Base-by-base conservation (phyloP, 1,140 invertebrate species). In the Phortica variegata region DNA sequence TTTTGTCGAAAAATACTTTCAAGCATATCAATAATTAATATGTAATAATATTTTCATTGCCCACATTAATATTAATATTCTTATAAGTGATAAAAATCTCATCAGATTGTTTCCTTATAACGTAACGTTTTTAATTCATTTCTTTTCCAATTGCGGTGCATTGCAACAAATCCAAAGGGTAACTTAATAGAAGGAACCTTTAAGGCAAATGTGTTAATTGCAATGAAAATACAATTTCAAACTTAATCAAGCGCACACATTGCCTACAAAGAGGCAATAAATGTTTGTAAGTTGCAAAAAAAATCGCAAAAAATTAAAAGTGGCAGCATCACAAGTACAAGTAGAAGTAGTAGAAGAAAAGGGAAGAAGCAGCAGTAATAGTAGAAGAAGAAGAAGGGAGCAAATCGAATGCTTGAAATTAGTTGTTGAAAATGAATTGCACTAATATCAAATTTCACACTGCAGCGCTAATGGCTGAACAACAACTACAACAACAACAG, bases 361-460 rank as follows among this genome's bases (percentile, higher is more conserved):
- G 26, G 26, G 26, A 29, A 29, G 26, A 6, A 7, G 26, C 26
- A 7, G 26, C 26, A 29, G 26, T 29, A 23, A 29, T 12, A 44
- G 26, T 23, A 23, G 16, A 9, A 34, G 29, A 32, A 43, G 29
- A 12, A 13, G 15, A 47, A 29, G 49, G 33, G 26, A 32, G 53
- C 53, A 23, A 45, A 54, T 47, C 61, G 52, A 52, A 54, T 56
- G 60, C 52, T 60, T 52, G 50, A 65, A 65, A 65, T 60, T 65
- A 65, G 63, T 68, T 63, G 63, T 68, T 68, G 54, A 68, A 68
- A 68, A 68, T 68, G 63, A 68, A 68, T 68, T 68, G 63, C 63
- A 68, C 63, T 68, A 68, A 68, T 66, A 66, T 66, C 63, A 59
- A 66, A 66, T 68, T 66, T 66, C 63, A 68, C 63, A 66, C 63